phyloP scores from a whole-genome alignment of 2,797 vertebrate genomes.

The Manis pentadactyla region DNA sequence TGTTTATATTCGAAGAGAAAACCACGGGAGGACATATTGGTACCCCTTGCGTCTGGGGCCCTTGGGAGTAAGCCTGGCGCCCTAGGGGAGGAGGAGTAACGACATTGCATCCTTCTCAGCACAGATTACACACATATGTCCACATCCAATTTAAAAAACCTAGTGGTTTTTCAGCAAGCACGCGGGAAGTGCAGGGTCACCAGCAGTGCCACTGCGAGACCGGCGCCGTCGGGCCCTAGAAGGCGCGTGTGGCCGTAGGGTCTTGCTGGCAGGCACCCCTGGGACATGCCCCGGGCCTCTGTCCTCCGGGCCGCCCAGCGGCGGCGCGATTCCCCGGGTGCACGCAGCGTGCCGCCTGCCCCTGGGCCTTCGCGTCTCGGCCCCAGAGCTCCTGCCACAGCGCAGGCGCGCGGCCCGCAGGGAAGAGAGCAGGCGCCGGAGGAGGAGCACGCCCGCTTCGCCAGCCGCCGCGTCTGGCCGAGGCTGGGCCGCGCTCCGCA shows the following conservation, averaged over 20 bases:
- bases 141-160: not conserved
- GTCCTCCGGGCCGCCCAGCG: not conserved
- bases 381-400: not conserved
- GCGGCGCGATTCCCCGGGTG: too few relatives aligned
- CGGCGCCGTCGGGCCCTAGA: accelerated
- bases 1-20: conserved; percentile 54
- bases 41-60: not conserved
- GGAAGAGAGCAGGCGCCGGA: not conserved
- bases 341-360: too few relatives aligned
- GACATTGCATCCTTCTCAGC: not conserved
- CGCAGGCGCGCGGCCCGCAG: not conserved
- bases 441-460: too few relatives aligned
- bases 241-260: too few relatives aligned
- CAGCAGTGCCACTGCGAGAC: not conserved
- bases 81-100: not conserved
- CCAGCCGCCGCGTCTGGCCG: too few relatives aligned
- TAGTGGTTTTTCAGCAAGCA: not conserved
- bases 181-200: not conserved
- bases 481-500: too few relatives aligned
- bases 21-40: not conserved
- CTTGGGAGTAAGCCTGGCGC: not conserved
- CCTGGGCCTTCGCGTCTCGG: too few relatives aligned
- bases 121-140: not conserved
- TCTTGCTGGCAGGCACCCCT: not conserved
- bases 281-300: not conserved